These are phyloP conservation scores for Paramuricea clavata DNA, from an alignment of 92 coral and sea anemone genomes.

Conservation along the genomic window DNA sequence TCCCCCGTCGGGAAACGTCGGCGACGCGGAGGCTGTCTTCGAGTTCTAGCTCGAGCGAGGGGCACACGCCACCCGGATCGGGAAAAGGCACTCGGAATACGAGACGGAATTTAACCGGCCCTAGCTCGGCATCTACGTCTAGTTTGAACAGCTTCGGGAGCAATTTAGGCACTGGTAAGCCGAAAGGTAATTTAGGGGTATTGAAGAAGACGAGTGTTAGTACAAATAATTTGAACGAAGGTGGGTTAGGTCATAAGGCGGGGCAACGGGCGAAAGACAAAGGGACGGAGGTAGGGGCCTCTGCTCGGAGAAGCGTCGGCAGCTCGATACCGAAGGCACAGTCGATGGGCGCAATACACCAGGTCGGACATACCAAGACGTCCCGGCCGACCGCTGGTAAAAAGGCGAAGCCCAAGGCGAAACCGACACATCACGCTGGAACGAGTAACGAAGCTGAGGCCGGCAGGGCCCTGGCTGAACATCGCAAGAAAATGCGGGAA, in stretches of 20 bases:
- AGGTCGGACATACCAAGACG: constrained; percentile 48
- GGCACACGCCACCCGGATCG: constrained; percentile 64
- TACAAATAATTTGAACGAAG: constrained; percentile 15
- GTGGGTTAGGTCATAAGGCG: background rate
- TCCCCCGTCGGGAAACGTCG: constrained; percentile 24
- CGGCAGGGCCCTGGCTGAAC: constrained; percentile 90
- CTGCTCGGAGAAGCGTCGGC: background rate
- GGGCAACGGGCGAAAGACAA: background rate
- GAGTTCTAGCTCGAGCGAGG: constrained; percentile 74
- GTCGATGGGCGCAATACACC: constrained; percentile 92
- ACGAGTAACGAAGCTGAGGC: constrained; percentile 88
- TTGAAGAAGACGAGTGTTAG: constrained; percentile 29
- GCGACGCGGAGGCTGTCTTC: constrained; percentile 70
- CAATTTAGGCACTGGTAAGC: background rate
- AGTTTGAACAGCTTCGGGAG: constrained; percentile 18
- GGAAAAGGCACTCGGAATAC: constrained; percentile 24
- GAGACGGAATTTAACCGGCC: constrained; percentile 37
- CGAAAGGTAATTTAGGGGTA: background rate
- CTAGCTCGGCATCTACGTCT: constrained; percentile 20
- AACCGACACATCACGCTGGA: constrained; percentile 91
- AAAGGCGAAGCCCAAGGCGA: constrained; percentile 73
- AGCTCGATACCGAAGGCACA: constrained; percentile 78
- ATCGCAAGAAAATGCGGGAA: constrained; percentile 92
- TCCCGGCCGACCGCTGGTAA: constrained; percentile 55
- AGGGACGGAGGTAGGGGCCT: background rate